Conservation (phyloP, 2,113 vertebrate genomes). For the Tachycineta bicolor region DNA sequence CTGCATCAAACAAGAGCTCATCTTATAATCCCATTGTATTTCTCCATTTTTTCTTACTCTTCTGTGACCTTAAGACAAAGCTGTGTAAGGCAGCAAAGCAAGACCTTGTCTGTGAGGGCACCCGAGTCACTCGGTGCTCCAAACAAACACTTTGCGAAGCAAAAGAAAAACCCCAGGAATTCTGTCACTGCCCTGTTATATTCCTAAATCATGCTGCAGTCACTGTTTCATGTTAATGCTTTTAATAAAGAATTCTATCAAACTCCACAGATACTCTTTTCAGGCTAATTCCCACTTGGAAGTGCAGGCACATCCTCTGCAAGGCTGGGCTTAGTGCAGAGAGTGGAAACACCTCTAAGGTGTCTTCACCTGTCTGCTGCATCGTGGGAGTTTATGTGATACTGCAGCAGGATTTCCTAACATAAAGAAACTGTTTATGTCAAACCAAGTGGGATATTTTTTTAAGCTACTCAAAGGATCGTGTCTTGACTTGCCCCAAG, state of each 20-base stretch:
- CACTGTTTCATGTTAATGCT: not conserved
- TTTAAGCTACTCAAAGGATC: conserved; percentile 3
- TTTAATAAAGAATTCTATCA: not conserved
- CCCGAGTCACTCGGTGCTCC: not conserved
- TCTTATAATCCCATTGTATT: not conserved
- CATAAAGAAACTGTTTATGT: conserved; percentile 45
- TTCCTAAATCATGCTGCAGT: not conserved
- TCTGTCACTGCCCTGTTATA: not conserved
- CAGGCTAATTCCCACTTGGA: not conserved
- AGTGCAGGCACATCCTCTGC: not conserved
- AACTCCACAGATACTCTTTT: not conserved
- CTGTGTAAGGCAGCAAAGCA: not conserved
- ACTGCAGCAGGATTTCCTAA: conserved; percentile 68
- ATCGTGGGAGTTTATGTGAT: conserved; percentile 54
- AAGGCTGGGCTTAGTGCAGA: not conserved
- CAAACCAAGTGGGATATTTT: conserved; percentile 38
- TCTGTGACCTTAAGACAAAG: not conserved
- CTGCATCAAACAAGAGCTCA: not conserved
- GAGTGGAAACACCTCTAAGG: conserved; percentile 21
- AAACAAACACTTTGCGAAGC: not conserved
- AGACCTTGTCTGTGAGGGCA: not conserved
- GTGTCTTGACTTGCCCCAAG: conserved; percentile 44
- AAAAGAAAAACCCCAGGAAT: not conserved
- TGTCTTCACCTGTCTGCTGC: conserved; percentile 36
- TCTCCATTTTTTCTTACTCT: not conserved